phyloP scores from a whole-genome alignment of 1,140 invertebrate genomes.

The Apis florea region DNA sequence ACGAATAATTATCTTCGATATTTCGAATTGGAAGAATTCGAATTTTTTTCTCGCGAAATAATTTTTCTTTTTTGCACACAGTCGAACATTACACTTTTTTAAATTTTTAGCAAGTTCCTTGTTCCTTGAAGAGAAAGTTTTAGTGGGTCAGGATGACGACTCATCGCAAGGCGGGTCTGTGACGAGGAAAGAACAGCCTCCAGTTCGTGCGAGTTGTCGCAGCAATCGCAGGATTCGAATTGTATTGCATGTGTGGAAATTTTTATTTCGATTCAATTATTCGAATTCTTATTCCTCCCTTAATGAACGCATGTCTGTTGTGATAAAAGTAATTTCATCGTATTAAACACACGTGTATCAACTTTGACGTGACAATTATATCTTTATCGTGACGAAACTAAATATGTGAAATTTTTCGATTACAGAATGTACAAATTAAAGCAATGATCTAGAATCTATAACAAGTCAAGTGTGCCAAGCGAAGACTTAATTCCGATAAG shows the following conservation, averaged over 20 bases:
- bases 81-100: neutral
- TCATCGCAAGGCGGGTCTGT: neutral
- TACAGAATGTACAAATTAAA: no score
- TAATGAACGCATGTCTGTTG: neutral
- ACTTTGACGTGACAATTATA: no score
- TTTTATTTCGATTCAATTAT: neutral
- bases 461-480: no score
- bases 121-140: slow-evolving; percentile 16
- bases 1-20: neutral
- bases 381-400: no score
- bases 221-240: no score
- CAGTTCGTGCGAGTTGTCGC: neutral
- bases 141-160: slow-evolving; percentile 34
- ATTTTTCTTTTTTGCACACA: neutral
- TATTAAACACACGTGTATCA: no score
- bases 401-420: no score
- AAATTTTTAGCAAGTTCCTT: neutral
- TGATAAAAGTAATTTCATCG: no score
- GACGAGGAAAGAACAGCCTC: neutral
- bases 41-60: neutral
- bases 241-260: neutral
- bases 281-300: no score
- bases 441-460: no score
- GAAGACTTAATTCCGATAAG: neutral
- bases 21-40: neutral